Evolutionary conservation across 2,888 invertebrate species (phyloP).

Genomic region (Pammene fasciana): DNA sequence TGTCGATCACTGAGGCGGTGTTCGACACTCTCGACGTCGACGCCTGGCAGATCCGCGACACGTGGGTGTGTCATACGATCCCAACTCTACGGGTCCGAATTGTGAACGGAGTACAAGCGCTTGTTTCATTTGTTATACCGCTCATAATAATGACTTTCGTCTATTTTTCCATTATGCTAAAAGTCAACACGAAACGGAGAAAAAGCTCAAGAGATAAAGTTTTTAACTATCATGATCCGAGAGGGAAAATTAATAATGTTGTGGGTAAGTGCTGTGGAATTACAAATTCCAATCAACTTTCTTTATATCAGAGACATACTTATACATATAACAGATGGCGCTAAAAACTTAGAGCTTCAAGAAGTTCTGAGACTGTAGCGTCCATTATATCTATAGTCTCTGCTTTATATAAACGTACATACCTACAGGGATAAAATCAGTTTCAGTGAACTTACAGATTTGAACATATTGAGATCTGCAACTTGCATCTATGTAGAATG

Average conservation of each 20-base stretch:
- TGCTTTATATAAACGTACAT: too few relatives aligned
- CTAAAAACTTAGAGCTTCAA: too few relatives aligned
- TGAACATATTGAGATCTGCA: too few relatives aligned
- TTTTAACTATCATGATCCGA: constrained; percentile 47
- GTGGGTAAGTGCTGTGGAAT: constrained; percentile 47
- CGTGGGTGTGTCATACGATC: constrained; percentile 44
- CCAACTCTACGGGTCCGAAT: constrained; percentile 39
- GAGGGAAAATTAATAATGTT: constrained; percentile 51
- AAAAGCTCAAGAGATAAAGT: constrained; percentile 44
- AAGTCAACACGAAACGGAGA: constrained; percentile 46
- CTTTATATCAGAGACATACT: too few relatives aligned
- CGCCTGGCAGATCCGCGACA: constrained; percentile 44
- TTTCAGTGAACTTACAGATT: too few relatives aligned
- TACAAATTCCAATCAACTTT: background rate
- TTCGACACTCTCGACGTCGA: constrained; percentile 46
- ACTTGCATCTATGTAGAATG: too few relatives aligned
- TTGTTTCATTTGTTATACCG: constrained; percentile 51
- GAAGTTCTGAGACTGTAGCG: too few relatives aligned
- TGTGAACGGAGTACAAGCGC: constrained; percentile 40
- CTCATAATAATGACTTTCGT: constrained; percentile 48
- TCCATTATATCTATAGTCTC: too few relatives aligned
- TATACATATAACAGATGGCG: too few relatives aligned
- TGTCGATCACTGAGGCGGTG: constrained; percentile 50
- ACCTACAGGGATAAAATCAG: too few relatives aligned
- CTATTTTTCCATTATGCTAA: constrained; percentile 50